Conservation (phyloP, 2,113 vertebrate genomes). For the Lota lota region DNA sequence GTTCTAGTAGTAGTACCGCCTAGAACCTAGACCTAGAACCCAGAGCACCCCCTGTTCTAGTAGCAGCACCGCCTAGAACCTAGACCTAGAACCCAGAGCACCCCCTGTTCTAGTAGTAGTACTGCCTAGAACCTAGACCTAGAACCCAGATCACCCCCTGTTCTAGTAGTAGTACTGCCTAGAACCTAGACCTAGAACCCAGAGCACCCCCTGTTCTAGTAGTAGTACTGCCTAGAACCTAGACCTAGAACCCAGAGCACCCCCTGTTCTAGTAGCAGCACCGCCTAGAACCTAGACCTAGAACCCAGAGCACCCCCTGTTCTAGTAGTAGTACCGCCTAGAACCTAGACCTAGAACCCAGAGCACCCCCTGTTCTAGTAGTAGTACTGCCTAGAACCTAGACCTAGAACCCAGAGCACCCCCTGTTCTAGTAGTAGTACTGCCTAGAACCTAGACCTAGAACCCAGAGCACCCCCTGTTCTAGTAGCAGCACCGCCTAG, state of each 20-base stretch:
- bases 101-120: conserved; percentile 1
- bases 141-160: conserved; percentile 96
- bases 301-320: conserved; percentile 95
- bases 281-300: conserved; percentile 88
- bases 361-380: conserved; percentile 95
- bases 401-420: no score
- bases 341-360: conserved; percentile 79
- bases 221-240: conserved; percentile 84
- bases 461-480: no score
- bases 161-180: conserved; percentile 91
- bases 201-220: conserved; percentile 95
- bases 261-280: conserved; percentile 94
- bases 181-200: conserved; percentile 79
- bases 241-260: conserved; percentile 75
- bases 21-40: conserved; percentile 79
- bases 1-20: conserved; percentile 91
- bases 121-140: conserved; percentile 68
- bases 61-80: conserved; percentile 85
- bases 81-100: no score
- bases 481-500: no score
- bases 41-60: conserved; percentile 96
- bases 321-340: conserved; percentile 93
- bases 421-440: conserved; percentile 10
- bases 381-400: conserved; percentile 82
- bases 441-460: conserved; percentile 64